phyloP scores from a whole-genome alignment of 2,113 vertebrate species.

The Lichenostomus cassidix region DNA sequence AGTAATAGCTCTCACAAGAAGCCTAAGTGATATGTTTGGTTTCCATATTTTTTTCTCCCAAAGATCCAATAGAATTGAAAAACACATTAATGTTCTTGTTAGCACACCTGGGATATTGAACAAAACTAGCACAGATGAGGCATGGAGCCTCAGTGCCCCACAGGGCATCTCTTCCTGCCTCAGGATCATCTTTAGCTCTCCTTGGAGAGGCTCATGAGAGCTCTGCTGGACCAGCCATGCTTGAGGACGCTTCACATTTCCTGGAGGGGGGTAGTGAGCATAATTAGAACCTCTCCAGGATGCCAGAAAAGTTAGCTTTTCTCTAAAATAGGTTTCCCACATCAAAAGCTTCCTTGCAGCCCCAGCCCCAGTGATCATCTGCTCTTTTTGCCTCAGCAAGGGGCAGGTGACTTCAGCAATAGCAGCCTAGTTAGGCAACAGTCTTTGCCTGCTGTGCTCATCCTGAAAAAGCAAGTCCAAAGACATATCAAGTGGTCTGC shows the following conservation, averaged over 20 bases:
- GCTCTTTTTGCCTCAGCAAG: background rate
- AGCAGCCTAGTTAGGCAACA: background rate
- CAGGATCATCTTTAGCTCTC: background rate
- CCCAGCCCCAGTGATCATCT: background rate
- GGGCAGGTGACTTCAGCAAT: background rate
- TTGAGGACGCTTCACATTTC: background rate
- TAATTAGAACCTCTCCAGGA: background rate
- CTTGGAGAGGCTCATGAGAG: background rate
- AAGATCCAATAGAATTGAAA: background rate
- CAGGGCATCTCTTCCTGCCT: background rate
- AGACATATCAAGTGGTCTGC: background rate
- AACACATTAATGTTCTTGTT: background rate
- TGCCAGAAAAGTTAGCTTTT: background rate
- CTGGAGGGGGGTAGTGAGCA: background rate
- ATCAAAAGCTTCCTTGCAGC: background rate
- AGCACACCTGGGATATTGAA: background rate
- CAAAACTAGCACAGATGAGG: background rate
- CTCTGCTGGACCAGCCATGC: background rate
- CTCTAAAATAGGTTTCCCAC: background rate
- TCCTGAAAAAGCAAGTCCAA: background rate
- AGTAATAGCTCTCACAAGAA: background rate
- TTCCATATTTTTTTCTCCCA: background rate
- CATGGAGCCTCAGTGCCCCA: background rate
- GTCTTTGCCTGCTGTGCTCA: background rate
- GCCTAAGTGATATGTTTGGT: background rate